Evolutionary conservation across 2,797 vertebrate species (phyloP), one percentile per base, ranked within the genome.

Genomic region (Helarctos malayanus): DNA sequence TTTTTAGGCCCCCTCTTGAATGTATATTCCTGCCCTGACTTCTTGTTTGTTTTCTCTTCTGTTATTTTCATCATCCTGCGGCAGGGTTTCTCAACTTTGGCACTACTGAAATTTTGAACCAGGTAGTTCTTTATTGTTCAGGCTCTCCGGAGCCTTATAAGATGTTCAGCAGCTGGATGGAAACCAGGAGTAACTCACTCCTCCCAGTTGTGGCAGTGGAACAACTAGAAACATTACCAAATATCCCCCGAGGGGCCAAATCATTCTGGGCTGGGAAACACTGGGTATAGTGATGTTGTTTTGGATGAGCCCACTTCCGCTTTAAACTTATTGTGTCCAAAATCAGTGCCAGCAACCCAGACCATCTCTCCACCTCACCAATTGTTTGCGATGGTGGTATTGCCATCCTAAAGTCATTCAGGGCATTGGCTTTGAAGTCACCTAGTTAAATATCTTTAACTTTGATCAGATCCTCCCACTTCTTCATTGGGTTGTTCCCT

Each of bases 41-140:
- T 82, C n/a, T 89, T 78, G 35, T 75, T 92, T 90, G 15, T 18
- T 91, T 95, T 93, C 29, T 92, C 18, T 85, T 82, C 52, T 85
- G 1, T 80, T 76, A 23, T 84, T 83, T 96, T 92, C 61, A 82
- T 14, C 25, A 85, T 13, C 47, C 32, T 38, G 32, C 82, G 61
- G 54, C 23, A 57, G 19, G 5, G 19, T 92, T 86, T 95, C 80
- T 94, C 65, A 95, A 52, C 57, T 71, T 85, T 19, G 9, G 29
- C 45, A 41, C 11, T 78, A 1, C 49, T 84, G 38, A 91, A 56
- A 91, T 87, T 95, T 91, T 95, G 54, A 94, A 47, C 65, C 41
- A 79, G 13, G 63, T 45, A 94, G 73, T 75, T 92, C 73, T 89
- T 88, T 96, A 45, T 56, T 89, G 38, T 61, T 95, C 25, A 4